Conservation (phyloP, 2,888 invertebrate genomes). For the Melangyna quadrimaculata region DNA sequence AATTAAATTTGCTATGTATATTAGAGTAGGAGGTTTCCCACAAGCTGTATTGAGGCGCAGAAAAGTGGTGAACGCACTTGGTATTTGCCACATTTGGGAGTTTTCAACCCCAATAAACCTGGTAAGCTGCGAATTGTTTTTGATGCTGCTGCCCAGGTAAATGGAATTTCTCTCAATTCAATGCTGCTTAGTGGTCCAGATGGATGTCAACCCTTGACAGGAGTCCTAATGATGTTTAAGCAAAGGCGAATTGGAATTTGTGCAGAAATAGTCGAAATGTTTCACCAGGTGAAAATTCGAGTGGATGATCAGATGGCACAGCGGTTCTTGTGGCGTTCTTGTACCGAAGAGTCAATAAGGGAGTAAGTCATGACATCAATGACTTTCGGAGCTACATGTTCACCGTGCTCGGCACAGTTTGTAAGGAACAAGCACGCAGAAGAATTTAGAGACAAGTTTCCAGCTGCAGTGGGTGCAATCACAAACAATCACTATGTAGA, state of each 20-base stretch:
- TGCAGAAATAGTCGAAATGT: conserved; percentile 1
- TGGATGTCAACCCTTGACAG: neutral
- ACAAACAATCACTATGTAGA: neutral
- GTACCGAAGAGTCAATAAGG: neutral
- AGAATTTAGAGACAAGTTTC: neutral
- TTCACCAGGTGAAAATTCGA: conserved; percentile 24
- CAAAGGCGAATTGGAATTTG: neutral
- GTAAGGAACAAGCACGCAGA: neutral
- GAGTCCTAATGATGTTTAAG: neutral
- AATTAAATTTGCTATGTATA: too few relatives aligned
- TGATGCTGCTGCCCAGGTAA: neutral
- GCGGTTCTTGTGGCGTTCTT: neutral
- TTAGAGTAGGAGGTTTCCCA: too few relatives aligned
- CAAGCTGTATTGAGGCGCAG: neutral
- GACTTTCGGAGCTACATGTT: conserved; percentile 52
- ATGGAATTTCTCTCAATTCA: neutral
- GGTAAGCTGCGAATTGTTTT: neutral
- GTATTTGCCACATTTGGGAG: neutral
- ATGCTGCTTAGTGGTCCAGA: neutral
- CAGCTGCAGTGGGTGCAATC: neutral
- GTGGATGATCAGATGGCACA: conserved; percentile 21
- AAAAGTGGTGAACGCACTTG: neutral
- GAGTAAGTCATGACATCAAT: neutral
- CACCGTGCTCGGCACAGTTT: conserved; percentile 60
- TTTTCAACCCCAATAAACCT: neutral